These are phyloP conservation scores for Aphelocoma californica DNA, from an alignment of 2,797 vertebrate genomes.

Conservation along the genomic window DNA sequence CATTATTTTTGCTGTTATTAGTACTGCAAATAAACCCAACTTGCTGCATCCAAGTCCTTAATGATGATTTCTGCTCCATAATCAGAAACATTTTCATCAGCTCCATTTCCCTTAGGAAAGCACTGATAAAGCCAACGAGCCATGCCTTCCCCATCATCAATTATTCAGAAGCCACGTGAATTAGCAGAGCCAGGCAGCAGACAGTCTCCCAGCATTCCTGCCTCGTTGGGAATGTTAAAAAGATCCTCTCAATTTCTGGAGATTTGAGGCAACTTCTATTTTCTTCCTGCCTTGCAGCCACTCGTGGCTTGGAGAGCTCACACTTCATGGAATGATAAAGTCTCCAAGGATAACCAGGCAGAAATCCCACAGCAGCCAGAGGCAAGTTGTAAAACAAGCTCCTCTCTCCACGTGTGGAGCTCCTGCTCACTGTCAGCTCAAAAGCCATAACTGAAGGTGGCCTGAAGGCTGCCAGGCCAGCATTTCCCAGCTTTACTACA, in stretches of 20 bases:
- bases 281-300: neutral
- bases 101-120: neutral
- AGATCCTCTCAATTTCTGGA: neutral
- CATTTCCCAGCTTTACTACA: neutral
- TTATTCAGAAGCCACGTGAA: neutral
- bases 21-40: neutral
- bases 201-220: neutral
- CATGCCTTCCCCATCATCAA: neutral
- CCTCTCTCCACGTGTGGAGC: neutral
- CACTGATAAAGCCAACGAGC: neutral
- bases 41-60: accelerated
- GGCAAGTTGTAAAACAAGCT: neutral
- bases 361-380: neutral
- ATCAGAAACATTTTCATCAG: neutral
- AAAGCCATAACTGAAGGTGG: neutral
- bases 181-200: neutral
- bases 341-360: neutral
- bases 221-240: accelerated
- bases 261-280: neutral
- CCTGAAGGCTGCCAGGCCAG: neutral
- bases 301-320: neutral
- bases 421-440: accelerated
- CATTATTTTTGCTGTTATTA: neutral
- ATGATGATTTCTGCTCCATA: neutral
- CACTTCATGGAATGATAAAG: too few relatives aligned